Base-by-base conservation (phyloP, 2,888 invertebrate species). In the Junonia oenone region DNA sequence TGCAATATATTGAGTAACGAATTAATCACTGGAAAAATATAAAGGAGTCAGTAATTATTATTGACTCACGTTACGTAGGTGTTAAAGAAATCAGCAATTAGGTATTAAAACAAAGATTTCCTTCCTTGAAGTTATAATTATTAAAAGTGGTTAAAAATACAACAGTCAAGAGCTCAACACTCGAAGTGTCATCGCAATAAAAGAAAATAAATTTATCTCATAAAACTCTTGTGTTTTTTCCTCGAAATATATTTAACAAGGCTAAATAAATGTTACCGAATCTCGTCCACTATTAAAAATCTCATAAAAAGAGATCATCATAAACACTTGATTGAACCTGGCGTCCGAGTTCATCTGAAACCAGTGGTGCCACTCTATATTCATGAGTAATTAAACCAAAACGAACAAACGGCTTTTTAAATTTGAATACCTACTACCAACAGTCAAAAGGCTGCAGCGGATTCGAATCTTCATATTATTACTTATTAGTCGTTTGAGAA, bases 401-500 rank as follows among this genome's bases (percentile, higher is more conserved):
- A 62, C 62, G 58, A 64, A 63, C 57, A 65, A 62, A 61, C 61
- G 65, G 61, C 65, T 64, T 61, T 63, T 33, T 59, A 55, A 64
- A 65, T 67, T 65, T 64, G 59, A 65, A 64, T 66, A 63, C 55
- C 63, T 61, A 61, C 61, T 53, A 47, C 43, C 56, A 58, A 58
- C 64, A 59, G 59, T 55, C 58, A 56, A 60, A 60, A 56, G 50
- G 47, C 54, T 54, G 56, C 59, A 58, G 57, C 45, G 58, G 57
- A 55, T 61, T 58, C 59, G 59, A 56, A 46, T 61, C 51, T 64
- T 62, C 45, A 52, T 59, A 43, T 26, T 43, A 22, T 43, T 43
- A 43, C 26, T 43, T 61, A 65, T 62, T 58, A 63, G 59, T 58
- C 45, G 61, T 48, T 47, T 14, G 49, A 72, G 74, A 81, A 83